Evolutionary conservation across 2,797 vertebrate species (phyloP).

Genomic region (Liasis olivaceus): DNA sequence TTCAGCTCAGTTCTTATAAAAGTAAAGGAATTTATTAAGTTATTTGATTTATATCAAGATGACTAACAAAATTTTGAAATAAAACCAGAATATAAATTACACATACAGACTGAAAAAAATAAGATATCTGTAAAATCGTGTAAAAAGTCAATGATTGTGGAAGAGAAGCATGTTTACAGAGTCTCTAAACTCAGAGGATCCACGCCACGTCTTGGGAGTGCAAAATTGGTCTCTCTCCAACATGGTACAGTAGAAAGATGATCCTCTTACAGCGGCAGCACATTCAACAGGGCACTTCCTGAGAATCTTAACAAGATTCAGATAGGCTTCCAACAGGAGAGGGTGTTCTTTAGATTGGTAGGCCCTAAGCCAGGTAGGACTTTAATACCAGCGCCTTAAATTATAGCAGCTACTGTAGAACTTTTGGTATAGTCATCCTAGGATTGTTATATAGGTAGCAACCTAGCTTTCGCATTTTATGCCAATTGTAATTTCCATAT

Average conservation of each 20-base stretch:
- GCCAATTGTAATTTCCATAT: neutral
- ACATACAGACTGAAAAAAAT: neutral
- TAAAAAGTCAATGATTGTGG: neutral
- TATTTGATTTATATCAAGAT: neutral
- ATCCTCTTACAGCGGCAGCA: neutral
- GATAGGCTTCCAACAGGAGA: neutral
- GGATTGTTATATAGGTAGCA: neutral
- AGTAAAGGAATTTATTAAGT: neutral
- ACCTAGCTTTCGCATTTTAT: neutral
- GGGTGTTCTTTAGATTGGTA: neutral
- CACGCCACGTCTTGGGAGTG: neutral
- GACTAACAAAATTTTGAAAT: neutral
- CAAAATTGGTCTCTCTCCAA: neutral
- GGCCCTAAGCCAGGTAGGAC: neutral
- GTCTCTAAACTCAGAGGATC: neutral
- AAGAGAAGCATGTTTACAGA: neutral
- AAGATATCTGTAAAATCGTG: neutral
- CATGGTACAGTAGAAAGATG: neutral
- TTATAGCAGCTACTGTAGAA: neutral
- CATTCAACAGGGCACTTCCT: neutral
- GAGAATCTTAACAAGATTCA: neutral
- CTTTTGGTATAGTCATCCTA: neutral
- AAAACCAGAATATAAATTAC: neutral
- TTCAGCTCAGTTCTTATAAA: neutral
- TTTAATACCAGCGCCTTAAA: neutral